Conservation (phyloP, 1,140 invertebrate species). For the Tetraneura akinire region DNA sequence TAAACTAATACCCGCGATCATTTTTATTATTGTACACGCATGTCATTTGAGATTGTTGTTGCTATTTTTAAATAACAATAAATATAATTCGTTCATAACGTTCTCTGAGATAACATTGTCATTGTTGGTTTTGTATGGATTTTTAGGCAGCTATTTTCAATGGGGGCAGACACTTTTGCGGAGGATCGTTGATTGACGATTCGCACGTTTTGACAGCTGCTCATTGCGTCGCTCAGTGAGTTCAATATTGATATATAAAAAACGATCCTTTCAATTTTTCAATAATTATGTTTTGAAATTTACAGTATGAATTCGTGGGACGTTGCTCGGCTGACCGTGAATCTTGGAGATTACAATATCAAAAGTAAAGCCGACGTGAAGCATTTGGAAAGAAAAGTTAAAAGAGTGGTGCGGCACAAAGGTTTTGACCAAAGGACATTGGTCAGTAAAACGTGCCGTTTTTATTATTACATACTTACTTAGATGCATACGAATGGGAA, state of each 20-base stretch:
- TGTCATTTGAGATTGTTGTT: no score
- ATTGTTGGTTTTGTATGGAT: not conserved
- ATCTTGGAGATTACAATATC: slow-evolving; percentile 82
- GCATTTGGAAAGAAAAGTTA: slow-evolving; percentile 76
- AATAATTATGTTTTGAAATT: not conserved
- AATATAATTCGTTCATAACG: not conserved
- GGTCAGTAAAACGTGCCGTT: slow-evolving; percentile 60
- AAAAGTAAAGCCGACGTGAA: slow-evolving; percentile 70
- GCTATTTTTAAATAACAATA: no score
- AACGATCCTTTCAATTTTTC: not conserved
- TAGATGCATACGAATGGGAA: no score
- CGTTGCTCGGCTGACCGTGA: slow-evolving; percentile 76
- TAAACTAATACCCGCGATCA: no score
- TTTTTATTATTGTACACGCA: no score
- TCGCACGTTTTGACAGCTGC: slow-evolving; percentile 84
- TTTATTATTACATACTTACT: no score
- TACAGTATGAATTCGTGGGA: slow-evolving; percentile 84
- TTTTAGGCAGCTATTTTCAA: slow-evolving; percentile 74
- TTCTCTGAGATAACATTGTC: not conserved
- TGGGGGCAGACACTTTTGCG: slow-evolving; percentile 82
- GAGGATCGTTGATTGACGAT: slow-evolving; percentile 82
- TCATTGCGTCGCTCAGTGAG: slow-evolving; percentile 87
- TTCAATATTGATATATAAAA: slow-evolving; percentile 52
- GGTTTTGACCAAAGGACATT: slow-evolving; percentile 81
- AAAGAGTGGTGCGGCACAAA: slow-evolving; percentile 78